These are phyloP conservation scores for Dromas ardeola DNA, from an alignment of 2,113 vertebrate genomes.

Conservation along the genomic window DNA sequence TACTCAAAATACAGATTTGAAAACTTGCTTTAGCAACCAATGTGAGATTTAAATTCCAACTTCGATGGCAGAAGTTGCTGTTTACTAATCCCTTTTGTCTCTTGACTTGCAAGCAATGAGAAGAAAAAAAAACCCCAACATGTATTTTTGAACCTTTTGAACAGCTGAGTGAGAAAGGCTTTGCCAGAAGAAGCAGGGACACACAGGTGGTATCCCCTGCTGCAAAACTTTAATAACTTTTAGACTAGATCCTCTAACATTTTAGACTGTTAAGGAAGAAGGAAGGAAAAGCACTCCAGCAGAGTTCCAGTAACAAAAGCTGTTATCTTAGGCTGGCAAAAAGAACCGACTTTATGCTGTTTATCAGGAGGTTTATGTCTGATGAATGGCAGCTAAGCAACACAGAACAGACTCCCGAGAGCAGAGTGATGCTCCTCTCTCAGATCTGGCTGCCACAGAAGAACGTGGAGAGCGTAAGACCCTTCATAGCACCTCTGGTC, in stretches of 20 bases:
- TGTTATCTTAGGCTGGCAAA: slow-evolving; percentile 53
- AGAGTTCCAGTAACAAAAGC: slow-evolving; percentile 38
- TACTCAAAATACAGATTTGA: not conserved
- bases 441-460: not conserved
- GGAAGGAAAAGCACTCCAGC: slow-evolving; percentile 16
- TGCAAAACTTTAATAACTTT: slow-evolving; percentile 30
- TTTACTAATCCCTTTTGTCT: not conserved
- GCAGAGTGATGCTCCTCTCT: not conserved
- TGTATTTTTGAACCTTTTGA: not conserved
- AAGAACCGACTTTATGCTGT: slow-evolving; percentile 12
- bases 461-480: not conserved
- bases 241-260: not conserved
- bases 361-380: slow-evolving; percentile 18
- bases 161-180: not conserved
- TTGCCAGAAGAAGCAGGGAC: not conserved
- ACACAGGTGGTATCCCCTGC: not conserved
- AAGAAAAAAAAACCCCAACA: too few species aligned
- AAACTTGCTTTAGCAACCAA: not conserved
- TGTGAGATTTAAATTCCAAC: not conserved
- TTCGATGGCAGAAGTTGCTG: not conserved
- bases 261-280: not conserved
- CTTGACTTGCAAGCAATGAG: not conserved
- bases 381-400: slow-evolving; percentile 1
- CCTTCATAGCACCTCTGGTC: not conserved
- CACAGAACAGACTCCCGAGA: not conserved